phyloP scores from a whole-genome alignment of 2,113 vertebrate species.

The Syngnathus scovelli region DNA sequence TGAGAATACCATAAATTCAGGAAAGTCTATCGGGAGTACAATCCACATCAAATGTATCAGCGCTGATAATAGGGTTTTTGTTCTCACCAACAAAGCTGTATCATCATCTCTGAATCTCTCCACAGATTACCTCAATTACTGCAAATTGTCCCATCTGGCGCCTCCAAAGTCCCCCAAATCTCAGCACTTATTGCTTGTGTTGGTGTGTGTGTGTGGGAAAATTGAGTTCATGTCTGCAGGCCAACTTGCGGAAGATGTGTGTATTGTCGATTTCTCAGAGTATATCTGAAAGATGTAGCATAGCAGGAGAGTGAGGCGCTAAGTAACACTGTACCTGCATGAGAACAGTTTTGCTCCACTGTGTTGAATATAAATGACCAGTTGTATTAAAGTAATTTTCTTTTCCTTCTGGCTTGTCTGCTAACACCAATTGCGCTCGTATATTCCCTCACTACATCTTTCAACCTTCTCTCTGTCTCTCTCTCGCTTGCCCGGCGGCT shows the following conservation, averaged over 20 bases:
- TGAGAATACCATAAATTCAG: slow-evolving; percentile 18
- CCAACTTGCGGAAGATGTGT: background rate
- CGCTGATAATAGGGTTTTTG: slow-evolving; percentile 24
- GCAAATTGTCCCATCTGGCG: slow-evolving; percentile 43
- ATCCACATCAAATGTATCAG: slow-evolving; percentile 12
- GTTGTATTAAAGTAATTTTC: background rate
- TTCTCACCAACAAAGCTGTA: slow-evolving; percentile 18
- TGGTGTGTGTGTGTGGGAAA: slow-evolving; percentile 1
- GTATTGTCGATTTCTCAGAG: slow-evolving; percentile 3
- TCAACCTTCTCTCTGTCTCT: too few relatives aligned
- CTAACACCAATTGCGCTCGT: too few relatives aligned
- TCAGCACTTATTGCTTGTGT: slow-evolving; percentile 15
- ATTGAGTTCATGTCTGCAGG: background rate
- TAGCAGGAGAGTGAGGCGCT: too few relatives aligned
- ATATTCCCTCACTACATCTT: too few relatives aligned
- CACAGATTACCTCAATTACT: slow-evolving; percentile 46
- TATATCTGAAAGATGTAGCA: background rate
- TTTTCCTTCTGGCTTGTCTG: too few relatives aligned
- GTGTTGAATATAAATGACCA: background rate
- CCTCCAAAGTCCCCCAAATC: slow-evolving; percentile 29
- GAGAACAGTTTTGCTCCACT: background rate
- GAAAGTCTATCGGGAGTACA: slow-evolving; percentile 22
- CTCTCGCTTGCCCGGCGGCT: too few relatives aligned
- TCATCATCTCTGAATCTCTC: slow-evolving; percentile 22
- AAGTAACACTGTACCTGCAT: background rate